phyloP scores from a whole-genome alignment of 2,888 invertebrate species.

The Theretra japonica region DNA sequence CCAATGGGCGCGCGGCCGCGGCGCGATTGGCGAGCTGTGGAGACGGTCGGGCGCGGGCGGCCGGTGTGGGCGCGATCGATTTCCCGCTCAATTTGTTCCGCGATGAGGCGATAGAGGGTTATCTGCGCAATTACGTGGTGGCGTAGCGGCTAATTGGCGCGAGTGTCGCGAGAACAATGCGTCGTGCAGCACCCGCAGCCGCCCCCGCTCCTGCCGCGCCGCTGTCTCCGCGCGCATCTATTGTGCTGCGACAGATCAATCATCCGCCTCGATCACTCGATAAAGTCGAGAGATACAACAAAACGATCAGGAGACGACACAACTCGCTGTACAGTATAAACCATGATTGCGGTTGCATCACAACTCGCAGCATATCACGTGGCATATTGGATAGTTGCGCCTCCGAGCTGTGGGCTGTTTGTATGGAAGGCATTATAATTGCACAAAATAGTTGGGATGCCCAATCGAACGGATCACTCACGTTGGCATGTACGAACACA shows the following conservation, averaged over 20 bases:
- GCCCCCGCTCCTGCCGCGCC: neutral
- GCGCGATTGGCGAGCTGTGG: constrained; percentile 54
- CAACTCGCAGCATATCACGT: neutral
- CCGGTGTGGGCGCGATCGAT: constrained; percentile 55
- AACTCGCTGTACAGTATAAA: neutral
- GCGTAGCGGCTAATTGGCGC: constrained; percentile 58
- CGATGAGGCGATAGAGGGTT: constrained; percentile 60
- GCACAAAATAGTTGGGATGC: neutral
- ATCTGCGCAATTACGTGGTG: constrained; percentile 54
- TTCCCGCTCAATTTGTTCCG: constrained; percentile 73
- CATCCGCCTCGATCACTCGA: constrained; percentile 2
- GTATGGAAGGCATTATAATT: constrained; percentile 1
- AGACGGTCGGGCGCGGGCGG: constrained; percentile 44
- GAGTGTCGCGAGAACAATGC: constrained; percentile 38
- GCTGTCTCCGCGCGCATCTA: neutral
- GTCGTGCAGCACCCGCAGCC: neutral
- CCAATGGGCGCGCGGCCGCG: constrained; percentile 48
- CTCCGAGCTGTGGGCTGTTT: neutral
- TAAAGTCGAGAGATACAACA: neutral
- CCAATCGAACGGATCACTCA: neutral
- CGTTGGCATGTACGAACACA: no score
- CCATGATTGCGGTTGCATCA: constrained; percentile 1
- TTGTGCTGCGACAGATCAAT: constrained; percentile 11
- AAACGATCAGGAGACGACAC: neutral
- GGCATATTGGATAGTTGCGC: neutral